These are phyloP conservation scores for Gymnarchus niloticus DNA, from an alignment of 2,113 vertebrate genomes.

Conservation along the genomic window DNA sequence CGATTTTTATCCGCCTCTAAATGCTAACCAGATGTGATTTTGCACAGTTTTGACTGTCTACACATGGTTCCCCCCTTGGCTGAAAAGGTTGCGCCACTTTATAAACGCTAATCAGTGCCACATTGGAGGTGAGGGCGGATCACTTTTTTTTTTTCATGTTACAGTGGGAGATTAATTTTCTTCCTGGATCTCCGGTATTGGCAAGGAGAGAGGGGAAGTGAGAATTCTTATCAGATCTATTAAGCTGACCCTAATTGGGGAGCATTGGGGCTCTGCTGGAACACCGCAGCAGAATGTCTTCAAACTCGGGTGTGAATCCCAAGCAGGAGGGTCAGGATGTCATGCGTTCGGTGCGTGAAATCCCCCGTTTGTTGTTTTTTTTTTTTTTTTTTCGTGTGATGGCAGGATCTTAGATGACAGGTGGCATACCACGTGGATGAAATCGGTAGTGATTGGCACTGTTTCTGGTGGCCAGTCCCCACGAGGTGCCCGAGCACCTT, in stretches of 20 bases:
- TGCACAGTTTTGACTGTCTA: slow-evolving; percentile 31
- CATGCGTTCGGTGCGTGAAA: background rate
- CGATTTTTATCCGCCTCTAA: slow-evolving; percentile 36
- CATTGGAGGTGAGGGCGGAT: slow-evolving; percentile 36
- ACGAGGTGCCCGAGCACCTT: background rate
- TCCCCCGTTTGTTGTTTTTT: background rate
- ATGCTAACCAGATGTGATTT: slow-evolving; percentile 50
- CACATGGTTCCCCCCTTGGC: slow-evolving; percentile 28
- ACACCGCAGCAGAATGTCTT: background rate
- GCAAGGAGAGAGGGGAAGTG: background rate
- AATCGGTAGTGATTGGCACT: background rate
- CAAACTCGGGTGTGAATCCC: too few relatives aligned
- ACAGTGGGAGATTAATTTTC: slow-evolving; percentile 10
- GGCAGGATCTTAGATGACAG: too few relatives aligned
- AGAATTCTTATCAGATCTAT: slow-evolving; percentile 12
- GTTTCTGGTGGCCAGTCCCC: background rate
- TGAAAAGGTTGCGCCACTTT: slow-evolving; percentile 43
- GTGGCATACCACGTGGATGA: background rate
- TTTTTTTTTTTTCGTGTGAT: too few relatives aligned
- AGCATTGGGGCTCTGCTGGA: background rate
- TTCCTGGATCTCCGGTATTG: slow-evolving; percentile 19
- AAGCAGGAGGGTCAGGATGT: background rate
- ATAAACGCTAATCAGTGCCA: slow-evolving; percentile 47
- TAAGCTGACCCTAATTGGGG: slow-evolving; percentile 5
- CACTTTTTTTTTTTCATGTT: background rate